Evolutionary conservation across 2,888 invertebrate genomes (phyloP).

Genomic region (Drosophila picticornis): DNA sequence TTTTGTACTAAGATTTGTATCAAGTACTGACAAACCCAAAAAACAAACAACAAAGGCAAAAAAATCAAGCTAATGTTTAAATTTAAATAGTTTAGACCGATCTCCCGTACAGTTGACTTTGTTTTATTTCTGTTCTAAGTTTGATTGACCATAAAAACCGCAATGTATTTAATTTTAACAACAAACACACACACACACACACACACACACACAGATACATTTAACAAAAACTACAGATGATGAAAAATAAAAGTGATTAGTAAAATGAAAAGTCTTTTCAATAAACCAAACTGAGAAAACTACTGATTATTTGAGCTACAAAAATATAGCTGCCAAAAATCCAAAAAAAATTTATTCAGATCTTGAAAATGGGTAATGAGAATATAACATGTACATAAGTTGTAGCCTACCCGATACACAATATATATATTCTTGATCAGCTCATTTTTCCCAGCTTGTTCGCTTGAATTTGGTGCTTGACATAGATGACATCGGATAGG

Average conservation of each 20-base stretch:
- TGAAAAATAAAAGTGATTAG: constrained; percentile 76
- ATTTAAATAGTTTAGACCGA: constrained; percentile 59
- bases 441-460: neutral
- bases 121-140: constrained; percentile 33
- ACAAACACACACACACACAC: constrained; percentile 44
- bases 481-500: neutral
- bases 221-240: constrained; percentile 58
- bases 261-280: constrained; percentile 58
- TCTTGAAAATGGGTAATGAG: neutral
- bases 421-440: neutral
- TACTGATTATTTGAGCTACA: neutral
- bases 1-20: constrained; percentile 38
- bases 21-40: constrained; percentile 12
- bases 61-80: constrained; percentile 54
- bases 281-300: constrained; percentile 11
- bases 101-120: constrained; percentile 54
- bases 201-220: constrained; percentile 49
- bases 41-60: constrained; percentile 15
- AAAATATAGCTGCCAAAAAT: neutral
- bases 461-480: neutral
- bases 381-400: neutral
- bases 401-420: neutral
- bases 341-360: neutral
- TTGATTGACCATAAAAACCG: constrained; percentile 48
- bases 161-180: constrained; percentile 69